Percentiles rank a stretch among this genome's conserved stretches.
phyloP scores from a whole-genome alignment of 2,888 invertebrate genomes.

The Chrysomela aeneicollis region DNA sequence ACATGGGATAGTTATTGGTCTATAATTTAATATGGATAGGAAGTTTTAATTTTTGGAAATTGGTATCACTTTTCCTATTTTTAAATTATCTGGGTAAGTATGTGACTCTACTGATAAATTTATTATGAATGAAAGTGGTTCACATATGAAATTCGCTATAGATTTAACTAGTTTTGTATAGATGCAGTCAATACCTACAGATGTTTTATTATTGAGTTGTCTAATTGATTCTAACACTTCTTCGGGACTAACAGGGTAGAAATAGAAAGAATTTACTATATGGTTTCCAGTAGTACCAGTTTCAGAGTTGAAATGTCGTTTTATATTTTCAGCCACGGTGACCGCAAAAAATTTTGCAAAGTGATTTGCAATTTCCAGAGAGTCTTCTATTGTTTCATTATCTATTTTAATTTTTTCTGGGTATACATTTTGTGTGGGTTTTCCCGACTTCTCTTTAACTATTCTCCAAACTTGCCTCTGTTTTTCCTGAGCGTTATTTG shows the following conservation, averaged over 20 bases:
- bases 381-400: neutral
- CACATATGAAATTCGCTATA: neutral
- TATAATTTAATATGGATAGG: too few relatives aligned
- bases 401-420: neutral
- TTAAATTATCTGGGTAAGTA: too few relatives aligned
- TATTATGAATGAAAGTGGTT: too few relatives aligned
- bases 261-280: slow-evolving; percentile 12
- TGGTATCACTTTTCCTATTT: too few relatives aligned
- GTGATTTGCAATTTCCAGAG: neutral
- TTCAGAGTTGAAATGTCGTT: neutral
- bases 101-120: too few relatives aligned
- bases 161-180: neutral
- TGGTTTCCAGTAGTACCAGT: neutral
- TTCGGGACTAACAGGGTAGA: neutral
- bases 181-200: slow-evolving; percentile 9
- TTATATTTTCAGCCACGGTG: neutral
- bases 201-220: slow-evolving; percentile 10
- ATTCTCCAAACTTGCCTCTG: slow-evolving; percentile 12
- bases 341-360: slow-evolving; percentile 4
- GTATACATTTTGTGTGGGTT: neutral
- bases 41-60: too few relatives aligned
- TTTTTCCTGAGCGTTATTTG: slow-evolving; percentile 4
- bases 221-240: neutral
- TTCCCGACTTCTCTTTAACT: neutral
- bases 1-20: too few relatives aligned